Evolutionary conservation across 2,888 invertebrate species (phyloP).

Genomic region (Brachyopa scutellaris): DNA sequence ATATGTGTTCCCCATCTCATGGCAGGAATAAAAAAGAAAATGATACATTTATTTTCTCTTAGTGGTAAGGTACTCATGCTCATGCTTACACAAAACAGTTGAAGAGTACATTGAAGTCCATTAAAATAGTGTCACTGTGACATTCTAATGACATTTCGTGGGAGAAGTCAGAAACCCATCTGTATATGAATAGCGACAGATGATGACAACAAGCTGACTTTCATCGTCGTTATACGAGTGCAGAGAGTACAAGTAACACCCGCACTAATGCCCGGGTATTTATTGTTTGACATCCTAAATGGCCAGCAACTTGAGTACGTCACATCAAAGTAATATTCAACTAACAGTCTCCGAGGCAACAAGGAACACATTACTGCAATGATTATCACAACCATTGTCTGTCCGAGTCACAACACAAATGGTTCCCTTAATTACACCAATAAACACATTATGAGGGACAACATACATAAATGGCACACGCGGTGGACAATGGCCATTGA

Average conservation of each 20-base stretch:
- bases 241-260: constrained; percentile 8
- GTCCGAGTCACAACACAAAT: constrained; percentile 24
- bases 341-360: constrained; percentile 12
- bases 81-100: not conserved
- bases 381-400: constrained; percentile 34
- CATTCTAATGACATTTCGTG: constrained; percentile 65
- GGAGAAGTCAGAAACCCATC: constrained; percentile 29
- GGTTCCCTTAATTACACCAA: constrained; percentile 45
- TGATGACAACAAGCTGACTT: constrained; percentile 53
- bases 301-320: constrained; percentile 42
- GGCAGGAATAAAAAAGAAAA: not conserved
- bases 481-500: not conserved
- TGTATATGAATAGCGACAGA: constrained; percentile 13
- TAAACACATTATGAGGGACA: constrained; percentile 62
- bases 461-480: constrained; percentile 44
- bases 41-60: not conserved
- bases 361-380: constrained; percentile 35
- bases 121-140: constrained; percentile 35
- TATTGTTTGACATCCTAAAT: constrained; percentile 59
- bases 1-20: constrained; percentile 11
- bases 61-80: not conserved
- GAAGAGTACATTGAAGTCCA: constrained; percentile 36
- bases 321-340: constrained; percentile 35
- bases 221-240: not conserved
- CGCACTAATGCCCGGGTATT: constrained; percentile 43